phyloP scores from a whole-genome alignment of 2,797 vertebrate species.

The Leptoclinus maculatus region DNA sequence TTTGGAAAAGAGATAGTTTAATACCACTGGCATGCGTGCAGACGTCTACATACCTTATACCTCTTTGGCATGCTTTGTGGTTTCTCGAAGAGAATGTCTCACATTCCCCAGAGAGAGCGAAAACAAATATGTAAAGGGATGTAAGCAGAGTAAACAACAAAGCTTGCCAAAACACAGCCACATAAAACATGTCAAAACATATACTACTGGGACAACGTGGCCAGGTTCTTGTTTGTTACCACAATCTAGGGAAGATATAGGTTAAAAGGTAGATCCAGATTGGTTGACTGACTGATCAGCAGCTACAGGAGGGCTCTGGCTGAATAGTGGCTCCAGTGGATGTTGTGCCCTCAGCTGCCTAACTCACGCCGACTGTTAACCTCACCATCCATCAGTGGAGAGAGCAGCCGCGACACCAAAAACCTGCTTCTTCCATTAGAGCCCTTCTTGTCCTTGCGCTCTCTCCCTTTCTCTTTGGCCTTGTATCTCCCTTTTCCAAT shows the following conservation, averaged over 20 bases:
- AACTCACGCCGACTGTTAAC: slow-evolving; percentile 66
- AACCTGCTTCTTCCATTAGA: slow-evolving; percentile 79
- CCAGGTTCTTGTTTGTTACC: slow-evolving; percentile 26
- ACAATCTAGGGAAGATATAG: slow-evolving; percentile 1
- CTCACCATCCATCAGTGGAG: slow-evolving; percentile 74
- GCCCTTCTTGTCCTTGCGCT: slow-evolving; percentile 50
- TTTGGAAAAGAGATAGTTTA: slow-evolving; percentile 22
- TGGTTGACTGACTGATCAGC: slow-evolving; percentile 44
- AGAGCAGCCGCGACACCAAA: slow-evolving; percentile 74
- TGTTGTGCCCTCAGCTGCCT: slow-evolving; percentile 45
- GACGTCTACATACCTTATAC: slow-evolving; percentile 11
- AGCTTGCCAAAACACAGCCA: slow-evolving; percentile 25
- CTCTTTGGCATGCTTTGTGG: slow-evolving; percentile 29
- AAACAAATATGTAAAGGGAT: slow-evolving; percentile 19
- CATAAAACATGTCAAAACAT: slow-evolving; percentile 28
- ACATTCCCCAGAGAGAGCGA: slow-evolving; percentile 22
- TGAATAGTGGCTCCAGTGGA: slow-evolving; percentile 56
- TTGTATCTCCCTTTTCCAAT: slow-evolving; percentile 39
- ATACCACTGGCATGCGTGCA: slow-evolving; percentile 3
- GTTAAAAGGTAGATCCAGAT: slow-evolving; percentile 35
- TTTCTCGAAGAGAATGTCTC: slow-evolving; percentile 33
- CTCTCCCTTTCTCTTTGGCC: slow-evolving; percentile 40
- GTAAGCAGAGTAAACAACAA: slow-evolving; percentile 29
- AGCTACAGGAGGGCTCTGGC: slow-evolving; percentile 41
- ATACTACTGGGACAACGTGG: neutral